A percentile compares a stretch with the other conserved stretches of the same genome.
Evolutionary conservation across 1,140 invertebrate genomes (phyloP).

Genomic region (Zaprionus vittiger): DNA sequence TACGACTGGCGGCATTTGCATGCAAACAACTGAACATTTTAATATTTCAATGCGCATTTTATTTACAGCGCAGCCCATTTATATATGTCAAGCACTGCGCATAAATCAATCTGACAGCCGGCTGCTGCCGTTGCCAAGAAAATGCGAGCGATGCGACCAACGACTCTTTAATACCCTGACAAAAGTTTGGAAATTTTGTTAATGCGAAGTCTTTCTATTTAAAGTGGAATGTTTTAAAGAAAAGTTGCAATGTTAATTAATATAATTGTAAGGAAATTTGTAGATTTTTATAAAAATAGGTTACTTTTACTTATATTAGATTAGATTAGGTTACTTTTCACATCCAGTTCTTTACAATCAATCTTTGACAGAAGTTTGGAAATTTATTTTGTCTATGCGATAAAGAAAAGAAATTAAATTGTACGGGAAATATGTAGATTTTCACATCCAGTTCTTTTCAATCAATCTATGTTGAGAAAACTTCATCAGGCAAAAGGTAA

Average conservation of each 20-base stretch:
- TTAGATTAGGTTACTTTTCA: too few relatives aligned
- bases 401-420: not conserved
- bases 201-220: not conserved
- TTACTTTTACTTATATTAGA: too few relatives aligned
- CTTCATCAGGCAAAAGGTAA: not conserved
- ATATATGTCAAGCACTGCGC: conserved; percentile 54
- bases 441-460: not conserved
- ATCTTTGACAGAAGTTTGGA: not conserved
- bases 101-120: conserved; percentile 70
- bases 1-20: conserved; percentile 29
- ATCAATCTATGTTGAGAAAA: not conserved
- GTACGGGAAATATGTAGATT: not conserved
- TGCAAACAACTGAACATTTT: conserved; percentile 51
- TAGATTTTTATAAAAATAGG: too few relatives aligned
- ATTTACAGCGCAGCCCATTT: conserved; percentile 54
- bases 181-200: not conserved
- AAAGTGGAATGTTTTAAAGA: not conserved
- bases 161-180: conserved; percentile 11
- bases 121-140: conserved; percentile 34
- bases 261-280: not conserved
- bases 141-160: not conserved
- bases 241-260: not conserved
- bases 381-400: not conserved
- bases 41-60: conserved; percentile 68
- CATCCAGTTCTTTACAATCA: too few relatives aligned